phyloP scores from a whole-genome alignment of 2,113 vertebrate species.

The Eubucco bourcierii region DNA sequence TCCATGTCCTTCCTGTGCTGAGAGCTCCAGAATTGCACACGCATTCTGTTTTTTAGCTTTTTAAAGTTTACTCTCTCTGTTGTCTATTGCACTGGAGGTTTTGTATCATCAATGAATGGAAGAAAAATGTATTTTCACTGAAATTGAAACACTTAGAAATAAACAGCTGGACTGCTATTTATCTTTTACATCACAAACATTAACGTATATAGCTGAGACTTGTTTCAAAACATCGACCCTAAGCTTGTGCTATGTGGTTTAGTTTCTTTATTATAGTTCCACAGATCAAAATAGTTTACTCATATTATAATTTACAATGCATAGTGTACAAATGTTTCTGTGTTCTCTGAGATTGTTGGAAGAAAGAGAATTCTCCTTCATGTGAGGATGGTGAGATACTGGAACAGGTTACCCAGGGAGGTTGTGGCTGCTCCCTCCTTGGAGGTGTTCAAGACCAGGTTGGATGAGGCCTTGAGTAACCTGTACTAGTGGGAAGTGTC shows the following conservation, averaged over 20 bases:
- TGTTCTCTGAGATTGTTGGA: neutral
- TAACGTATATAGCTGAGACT: constrained; percentile 58
- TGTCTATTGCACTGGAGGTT: constrained; percentile 11
- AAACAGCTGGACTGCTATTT: constrained; percentile 63
- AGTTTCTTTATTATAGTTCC: constrained; percentile 47
- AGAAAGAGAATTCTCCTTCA: constrained; percentile 3
- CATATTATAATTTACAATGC: constrained; percentile 18
- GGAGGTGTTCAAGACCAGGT: too few species aligned
- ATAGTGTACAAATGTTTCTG: constrained; percentile 17
- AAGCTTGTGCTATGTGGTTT: constrained; percentile 55
- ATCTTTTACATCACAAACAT: constrained; percentile 59
- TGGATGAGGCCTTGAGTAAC: too few species aligned
- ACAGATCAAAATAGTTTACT: constrained; percentile 70
- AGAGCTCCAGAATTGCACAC: neutral
- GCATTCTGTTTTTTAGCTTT: constrained; percentile 1
- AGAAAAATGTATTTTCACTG: constrained; percentile 36
- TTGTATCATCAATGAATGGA: constrained; percentile 21
- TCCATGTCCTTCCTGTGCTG: too few species aligned
- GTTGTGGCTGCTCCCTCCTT: too few species aligned
- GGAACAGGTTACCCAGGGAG: too few species aligned
- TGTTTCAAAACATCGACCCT: constrained; percentile 71
- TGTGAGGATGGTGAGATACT: too few species aligned
- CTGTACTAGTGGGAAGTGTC: too few species aligned
- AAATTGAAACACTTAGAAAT: constrained; percentile 44
- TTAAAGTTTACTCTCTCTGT: neutral